A percentile compares a stretch with the other conserved stretches of the same genome.
Evolutionary conservation across 1,140 invertebrate species (phyloP).

Genomic region (Leptopilina clavipes): DNA sequence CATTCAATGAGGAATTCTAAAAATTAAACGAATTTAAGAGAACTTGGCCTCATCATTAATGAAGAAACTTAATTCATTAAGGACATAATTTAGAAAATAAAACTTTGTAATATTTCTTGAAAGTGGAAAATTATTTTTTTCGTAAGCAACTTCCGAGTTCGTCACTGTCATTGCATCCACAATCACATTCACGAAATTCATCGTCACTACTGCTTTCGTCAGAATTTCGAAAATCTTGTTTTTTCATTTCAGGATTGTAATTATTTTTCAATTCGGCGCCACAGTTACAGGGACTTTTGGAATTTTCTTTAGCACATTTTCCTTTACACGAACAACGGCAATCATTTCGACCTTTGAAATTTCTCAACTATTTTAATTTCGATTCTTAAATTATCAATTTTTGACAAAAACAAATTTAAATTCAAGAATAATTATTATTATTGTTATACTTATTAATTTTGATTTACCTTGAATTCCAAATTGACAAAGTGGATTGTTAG

Average conservation of each 20-base stretch:
- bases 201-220: constrained; percentile 49
- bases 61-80: not conserved
- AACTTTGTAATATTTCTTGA: not conserved
- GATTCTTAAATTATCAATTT: no score
- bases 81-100: no score
- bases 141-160: constrained; percentile 20
- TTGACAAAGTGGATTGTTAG: not conserved
- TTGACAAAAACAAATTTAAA: no score
- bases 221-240: not conserved
- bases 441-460: no score
- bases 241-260: constrained; percentile 2
- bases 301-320: constrained; percentile 31
- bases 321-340: constrained; percentile 51
- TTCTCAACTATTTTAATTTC: not conserved
- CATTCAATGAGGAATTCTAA: constrained; percentile 70
- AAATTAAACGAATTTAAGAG: not conserved
- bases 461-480: not conserved
- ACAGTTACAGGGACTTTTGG: constrained; percentile 40
- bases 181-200: constrained; percentile 60
- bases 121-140: not conserved
- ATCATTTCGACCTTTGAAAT: not conserved
- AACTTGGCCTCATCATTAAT: not conserved
- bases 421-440: no score
- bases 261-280: constrained; percentile 21
- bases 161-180: constrained; percentile 48